Conservation (phyloP, 2,888 invertebrate species). For the Zele albiditarsus region DNA sequence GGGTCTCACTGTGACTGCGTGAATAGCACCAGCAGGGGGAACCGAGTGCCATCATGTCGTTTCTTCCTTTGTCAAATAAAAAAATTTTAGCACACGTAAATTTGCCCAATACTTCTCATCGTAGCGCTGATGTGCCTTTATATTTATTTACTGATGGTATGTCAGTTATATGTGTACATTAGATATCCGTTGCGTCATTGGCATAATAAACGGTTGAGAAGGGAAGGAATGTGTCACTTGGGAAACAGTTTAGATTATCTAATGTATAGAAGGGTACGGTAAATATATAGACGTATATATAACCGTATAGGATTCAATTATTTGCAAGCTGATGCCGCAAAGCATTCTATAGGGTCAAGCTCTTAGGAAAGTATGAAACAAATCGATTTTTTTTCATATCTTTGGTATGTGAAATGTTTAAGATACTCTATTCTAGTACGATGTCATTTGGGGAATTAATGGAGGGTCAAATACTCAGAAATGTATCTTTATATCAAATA, state of each 20-base stretch:
- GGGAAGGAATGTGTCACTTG: conserved; percentile 17
- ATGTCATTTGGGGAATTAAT: too few species aligned
- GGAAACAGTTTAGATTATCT: background rate
- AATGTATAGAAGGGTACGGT: background rate
- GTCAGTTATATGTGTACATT: background rate
- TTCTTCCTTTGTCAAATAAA: background rate
- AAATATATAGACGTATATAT: background rate
- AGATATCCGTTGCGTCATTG: conserved; percentile 1
- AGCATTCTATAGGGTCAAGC: too few species aligned
- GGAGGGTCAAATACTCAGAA: too few species aligned
- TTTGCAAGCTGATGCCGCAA: background rate
- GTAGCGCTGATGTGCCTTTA: background rate
- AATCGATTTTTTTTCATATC: too few species aligned
- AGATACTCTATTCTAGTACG: too few species aligned
- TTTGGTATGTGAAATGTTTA: too few species aligned
- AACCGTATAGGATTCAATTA: background rate
- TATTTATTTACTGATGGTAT: background rate
- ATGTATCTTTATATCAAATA: too few species aligned
- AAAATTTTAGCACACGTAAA: background rate
- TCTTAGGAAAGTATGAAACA: too few species aligned
- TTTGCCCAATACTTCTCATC: conserved; percentile 5
- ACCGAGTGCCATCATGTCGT: conserved; percentile 8
- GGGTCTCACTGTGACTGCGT: conserved; percentile 47
- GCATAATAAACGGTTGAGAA: background rate
- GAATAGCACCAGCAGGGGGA: background rate